Evolutionary conservation across 37 sponge, comb jelly and placozoan species (phyloP), one percentile per base, ranked within the genome.

Genomic region (Chondrosia reniformis): DNA sequence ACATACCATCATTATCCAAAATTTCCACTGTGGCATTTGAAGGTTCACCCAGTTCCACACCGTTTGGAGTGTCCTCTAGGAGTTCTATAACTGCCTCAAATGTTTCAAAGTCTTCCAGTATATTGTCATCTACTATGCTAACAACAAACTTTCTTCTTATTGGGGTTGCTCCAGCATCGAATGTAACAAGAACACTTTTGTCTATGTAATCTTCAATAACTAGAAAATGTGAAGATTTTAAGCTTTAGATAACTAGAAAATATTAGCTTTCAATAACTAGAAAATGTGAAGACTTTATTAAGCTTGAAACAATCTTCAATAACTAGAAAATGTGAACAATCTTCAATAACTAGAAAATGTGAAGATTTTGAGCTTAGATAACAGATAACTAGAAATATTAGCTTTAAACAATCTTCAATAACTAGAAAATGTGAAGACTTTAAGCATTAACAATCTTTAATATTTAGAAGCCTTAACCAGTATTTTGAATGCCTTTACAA

Each of bases 1-100:
- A 69, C 72, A 43, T n/a, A 69, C 72, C 72, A 39, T 69, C 72
- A 40, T 69, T 69, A 44, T 69, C 72, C 15, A n/a, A 21, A n/a
- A 69, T 69, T 7, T 69, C 6, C 24, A 69, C 72, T 25, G 43
- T 69, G 3, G 72, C 22, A 7, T 21, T 40, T 15, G 43, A 37
- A 1, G 43, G 72, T 0, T 36, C 41, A 10, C 72, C 72, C 2
- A 69, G 43, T 44, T 69, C 42, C 37, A 69, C 72, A 6, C 72
- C 72, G 22, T n/a, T 36, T 1, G 72, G 39, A 9, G 30, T 66
- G 9, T 36, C 42, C 2, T 34, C 22, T n/a, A 43, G 44, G 44
- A 69, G 43, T 17, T 15, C 15, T 21, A 69, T 39, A 1, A 39
- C 44, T 5, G 41, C 39, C 22, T 6, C 22, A 30, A 59, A 59